These are phyloP conservation scores for Anabacerthia variegaticeps DNA, from an alignment of 2,797 vertebrate genomes.

Conservation along the genomic window DNA sequence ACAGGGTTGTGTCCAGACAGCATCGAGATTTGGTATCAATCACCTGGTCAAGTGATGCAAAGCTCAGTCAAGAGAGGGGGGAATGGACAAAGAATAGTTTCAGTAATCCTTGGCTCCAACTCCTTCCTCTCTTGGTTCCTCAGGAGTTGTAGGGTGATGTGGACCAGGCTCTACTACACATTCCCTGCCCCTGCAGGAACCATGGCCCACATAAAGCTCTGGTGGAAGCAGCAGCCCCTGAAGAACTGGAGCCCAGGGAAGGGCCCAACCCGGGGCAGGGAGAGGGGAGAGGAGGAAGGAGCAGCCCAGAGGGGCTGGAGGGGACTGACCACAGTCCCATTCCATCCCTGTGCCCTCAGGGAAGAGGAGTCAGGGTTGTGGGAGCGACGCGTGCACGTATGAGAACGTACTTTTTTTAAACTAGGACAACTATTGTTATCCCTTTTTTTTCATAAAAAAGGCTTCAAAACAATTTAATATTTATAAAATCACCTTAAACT, in stretches of 20 bases:
- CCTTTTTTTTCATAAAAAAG: not conserved
- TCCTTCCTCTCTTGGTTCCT: not conserved
- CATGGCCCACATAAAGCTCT: not conserved
- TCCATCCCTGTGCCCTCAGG: fast-evolving
- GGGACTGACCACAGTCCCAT: not conserved
- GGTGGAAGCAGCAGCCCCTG: not conserved
- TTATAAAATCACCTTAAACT: not conserved
- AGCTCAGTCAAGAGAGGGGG: not conserved
- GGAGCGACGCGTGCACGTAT: not conserved
- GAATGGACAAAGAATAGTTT: not conserved
- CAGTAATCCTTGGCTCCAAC: not conserved
- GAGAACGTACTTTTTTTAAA: not conserved
- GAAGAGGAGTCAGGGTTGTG: fast-evolving
- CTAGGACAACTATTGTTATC: not conserved
- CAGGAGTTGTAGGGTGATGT: not conserved
- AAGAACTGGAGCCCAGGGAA: not conserved
- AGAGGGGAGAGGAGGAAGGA: not conserved
- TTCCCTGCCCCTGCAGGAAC: not conserved
- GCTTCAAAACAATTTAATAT: not conserved
- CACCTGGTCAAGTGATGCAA: not conserved
- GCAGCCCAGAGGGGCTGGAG: not conserved
- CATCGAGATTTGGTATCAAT: not conserved
- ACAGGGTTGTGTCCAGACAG: not conserved
- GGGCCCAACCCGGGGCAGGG: not conserved
- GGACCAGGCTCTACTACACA: not conserved